phyloP scores from a whole-genome alignment of 2,888 invertebrate genomes.

The Meliscaeva auricollis region DNA sequence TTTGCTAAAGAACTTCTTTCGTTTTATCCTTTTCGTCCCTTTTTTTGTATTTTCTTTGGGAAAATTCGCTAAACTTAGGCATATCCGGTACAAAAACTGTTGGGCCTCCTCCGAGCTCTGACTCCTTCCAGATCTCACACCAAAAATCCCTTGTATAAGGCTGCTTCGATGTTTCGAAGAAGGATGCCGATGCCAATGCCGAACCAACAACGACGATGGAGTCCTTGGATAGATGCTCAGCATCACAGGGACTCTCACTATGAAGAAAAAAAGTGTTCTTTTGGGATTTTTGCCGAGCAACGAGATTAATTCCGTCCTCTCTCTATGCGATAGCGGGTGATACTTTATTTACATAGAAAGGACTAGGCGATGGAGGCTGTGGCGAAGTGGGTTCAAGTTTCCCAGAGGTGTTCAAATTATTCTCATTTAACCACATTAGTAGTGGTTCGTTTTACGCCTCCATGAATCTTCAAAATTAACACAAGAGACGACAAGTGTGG shows the following conservation, averaged over 20 bases:
- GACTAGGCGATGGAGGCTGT: background rate
- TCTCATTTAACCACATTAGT: conserved; percentile 77
- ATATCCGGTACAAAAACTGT: conserved; percentile 39
- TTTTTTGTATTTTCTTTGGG: conserved; percentile 18
- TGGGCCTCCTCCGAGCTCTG: background rate
- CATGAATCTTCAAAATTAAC: conserved; percentile 64
- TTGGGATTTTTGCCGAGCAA: conserved; percentile 46
- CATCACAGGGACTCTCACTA: conserved; percentile 11
- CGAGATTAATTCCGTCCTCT: conserved; percentile 19
- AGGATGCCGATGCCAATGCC: background rate
- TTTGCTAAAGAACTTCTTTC: conserved; percentile 69
- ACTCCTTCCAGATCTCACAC: conserved; percentile 9
- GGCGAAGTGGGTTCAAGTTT: conserved; percentile 45
- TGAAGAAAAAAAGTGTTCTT: conserved; percentile 68
- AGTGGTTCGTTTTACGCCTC: conserved; percentile 74
- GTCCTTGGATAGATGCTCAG: conserved; percentile 41
- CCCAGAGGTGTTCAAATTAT: conserved; percentile 77
- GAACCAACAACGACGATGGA: conserved; percentile 22
- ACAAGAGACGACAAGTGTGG: conserved; percentile 46
- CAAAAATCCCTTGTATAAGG: conserved; percentile 46
- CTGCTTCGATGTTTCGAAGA: conserved; percentile 49
- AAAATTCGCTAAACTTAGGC: conserved; percentile 67
- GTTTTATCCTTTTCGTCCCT: conserved; percentile 7
- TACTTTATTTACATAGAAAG: background rate
- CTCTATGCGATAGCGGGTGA: conserved; percentile 20